Percentiles rank a stretch among this genome's conserved stretches.
Conservation (phyloP, 2,888 invertebrate species). For the Philopedon plagiatum region DNA sequence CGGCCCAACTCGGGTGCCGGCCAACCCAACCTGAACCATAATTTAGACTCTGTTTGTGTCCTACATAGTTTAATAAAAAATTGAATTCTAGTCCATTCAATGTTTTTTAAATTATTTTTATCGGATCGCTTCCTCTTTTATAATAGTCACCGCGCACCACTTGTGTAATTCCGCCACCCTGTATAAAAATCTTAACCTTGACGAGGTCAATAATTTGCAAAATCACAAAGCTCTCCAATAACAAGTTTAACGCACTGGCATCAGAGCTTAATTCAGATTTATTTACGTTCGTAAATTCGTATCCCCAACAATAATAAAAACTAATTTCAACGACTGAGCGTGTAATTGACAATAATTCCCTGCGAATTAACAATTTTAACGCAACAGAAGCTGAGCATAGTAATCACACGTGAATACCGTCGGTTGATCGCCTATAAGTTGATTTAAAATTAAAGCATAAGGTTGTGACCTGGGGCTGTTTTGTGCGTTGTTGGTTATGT, state of each 20-base stretch:
- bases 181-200: constrained; percentile 10
- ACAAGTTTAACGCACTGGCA: constrained; percentile 10
- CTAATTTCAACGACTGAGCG: constrained; percentile 31
- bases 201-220: constrained; percentile 31
- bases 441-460: not conserved
- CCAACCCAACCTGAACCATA: too few relatives aligned
- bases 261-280: constrained; percentile 20
- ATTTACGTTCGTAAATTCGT: constrained; percentile 20
- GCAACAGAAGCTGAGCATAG: constrained; percentile 12
- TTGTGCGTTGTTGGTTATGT: not conserved
- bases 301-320: constrained; percentile 28
- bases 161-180: not conserved
- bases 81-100: too few relatives aligned
- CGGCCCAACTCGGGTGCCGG: too few relatives aligned
- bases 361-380: constrained; percentile 30
- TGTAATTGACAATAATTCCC: constrained; percentile 32
- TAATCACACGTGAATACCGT: constrained; percentile 2
- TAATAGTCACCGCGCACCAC: too few relatives aligned
- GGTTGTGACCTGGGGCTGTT: not conserved
- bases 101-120: too few relatives aligned
- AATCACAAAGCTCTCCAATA: constrained; percentile 10
- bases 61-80: too few relatives aligned
- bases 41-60: too few relatives aligned
- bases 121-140: too few relatives aligned
- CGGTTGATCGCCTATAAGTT: not conserved